A percentile compares a stretch with the other conserved stretches of the same genome.
Conservation (phyloP, 2,113 vertebrate genomes). For the Naja naja region DNA sequence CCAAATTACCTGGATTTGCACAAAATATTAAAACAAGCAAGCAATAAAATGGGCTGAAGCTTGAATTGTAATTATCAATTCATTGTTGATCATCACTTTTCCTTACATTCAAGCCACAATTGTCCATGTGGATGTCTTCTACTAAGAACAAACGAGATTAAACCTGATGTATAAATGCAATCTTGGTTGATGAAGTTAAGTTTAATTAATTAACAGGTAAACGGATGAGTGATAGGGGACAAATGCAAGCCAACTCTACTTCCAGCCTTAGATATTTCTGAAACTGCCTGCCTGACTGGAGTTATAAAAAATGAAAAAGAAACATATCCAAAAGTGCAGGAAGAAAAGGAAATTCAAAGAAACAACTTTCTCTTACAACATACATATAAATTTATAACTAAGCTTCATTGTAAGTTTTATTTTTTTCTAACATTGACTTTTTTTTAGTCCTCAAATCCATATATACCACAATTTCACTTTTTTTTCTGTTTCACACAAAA, state of each 20-base stretch:
- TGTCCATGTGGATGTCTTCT: background rate
- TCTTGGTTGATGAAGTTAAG: background rate
- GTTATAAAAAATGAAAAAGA: background rate
- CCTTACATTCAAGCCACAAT: background rate
- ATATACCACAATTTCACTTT: background rate
- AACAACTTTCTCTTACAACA: background rate
- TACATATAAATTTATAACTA: background rate
- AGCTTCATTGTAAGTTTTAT: background rate
- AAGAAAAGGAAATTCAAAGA: background rate
- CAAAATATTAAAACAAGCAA: background rate
- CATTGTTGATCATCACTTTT: background rate
- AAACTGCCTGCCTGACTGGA: slow-evolving; percentile 25
- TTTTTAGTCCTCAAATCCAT: background rate
- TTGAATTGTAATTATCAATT: background rate
- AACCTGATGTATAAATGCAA: background rate
- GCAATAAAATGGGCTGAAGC: background rate
- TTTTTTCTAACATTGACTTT: background rate
- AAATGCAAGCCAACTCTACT: background rate
- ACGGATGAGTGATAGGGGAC: background rate
- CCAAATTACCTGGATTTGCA: background rate
- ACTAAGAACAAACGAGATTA: background rate
- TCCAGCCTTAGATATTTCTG: slow-evolving; percentile 34
- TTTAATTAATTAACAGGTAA: background rate
- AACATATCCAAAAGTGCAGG: background rate
- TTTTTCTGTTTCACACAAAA: background rate